Evolutionary conservation across 2,888 invertebrate species (phyloP).

Genomic region (Heteropelma amictum): DNA sequence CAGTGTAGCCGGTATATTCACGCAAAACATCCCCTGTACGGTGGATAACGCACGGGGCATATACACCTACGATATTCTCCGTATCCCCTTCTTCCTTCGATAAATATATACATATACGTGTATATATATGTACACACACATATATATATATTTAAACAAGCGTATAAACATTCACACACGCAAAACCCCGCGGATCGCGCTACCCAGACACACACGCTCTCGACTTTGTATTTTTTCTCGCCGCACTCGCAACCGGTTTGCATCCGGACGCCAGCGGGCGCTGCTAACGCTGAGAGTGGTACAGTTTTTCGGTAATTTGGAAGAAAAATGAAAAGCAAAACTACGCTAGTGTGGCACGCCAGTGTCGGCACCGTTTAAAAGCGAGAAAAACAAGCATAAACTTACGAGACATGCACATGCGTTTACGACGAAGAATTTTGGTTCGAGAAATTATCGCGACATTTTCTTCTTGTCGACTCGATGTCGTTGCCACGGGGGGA

Average conservation of each 20-base stretch:
- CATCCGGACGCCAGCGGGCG: not conserved
- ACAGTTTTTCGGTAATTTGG: too few species aligned
- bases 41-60: conserved; percentile 52
- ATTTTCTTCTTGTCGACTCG: too few species aligned
- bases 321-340: not conserved
- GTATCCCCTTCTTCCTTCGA: too few species aligned
- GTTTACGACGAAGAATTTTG: not conserved
- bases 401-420: not conserved
- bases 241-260: conserved; percentile 47
- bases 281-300: too few species aligned
- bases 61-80: too few species aligned
- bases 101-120: not conserved
- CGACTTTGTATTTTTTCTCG: conserved; percentile 54
- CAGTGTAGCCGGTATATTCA: conserved; percentile 49
- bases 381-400: not conserved
- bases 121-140: not conserved
- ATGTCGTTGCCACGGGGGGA: too few species aligned
- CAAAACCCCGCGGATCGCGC: conserved; percentile 11
- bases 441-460: not conserved
- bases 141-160: not conserved
- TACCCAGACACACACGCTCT: conserved; percentile 40
- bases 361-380: not conserved
- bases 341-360: not conserved
- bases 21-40: conserved; percentile 52
- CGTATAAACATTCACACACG: conserved; percentile 12